Conservation (phyloP, 2,113 vertebrate genomes). For the Sapajus apella region DNA sequence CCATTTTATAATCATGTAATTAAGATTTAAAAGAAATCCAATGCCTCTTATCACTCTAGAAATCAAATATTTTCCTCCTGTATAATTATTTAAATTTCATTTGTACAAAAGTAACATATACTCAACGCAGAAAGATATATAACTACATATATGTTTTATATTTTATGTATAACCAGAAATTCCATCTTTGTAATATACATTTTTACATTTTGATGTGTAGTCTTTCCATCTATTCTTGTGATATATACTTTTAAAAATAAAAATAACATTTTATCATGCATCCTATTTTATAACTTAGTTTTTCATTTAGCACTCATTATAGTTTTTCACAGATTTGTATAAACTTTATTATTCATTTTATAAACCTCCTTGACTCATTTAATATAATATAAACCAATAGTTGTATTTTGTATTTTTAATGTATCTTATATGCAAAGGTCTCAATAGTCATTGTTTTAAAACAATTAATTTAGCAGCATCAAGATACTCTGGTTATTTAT, state of each 20-base stretch:
- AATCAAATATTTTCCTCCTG: neutral
- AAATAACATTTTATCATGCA: neutral
- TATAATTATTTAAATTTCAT: neutral
- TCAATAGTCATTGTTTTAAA: neutral
- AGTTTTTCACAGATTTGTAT: neutral
- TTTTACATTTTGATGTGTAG: neutral
- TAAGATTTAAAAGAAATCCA: neutral
- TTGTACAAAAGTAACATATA: slow-evolving; percentile 10
- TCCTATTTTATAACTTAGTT: neutral
- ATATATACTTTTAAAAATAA: neutral
- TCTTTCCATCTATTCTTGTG: slow-evolving; percentile 19
- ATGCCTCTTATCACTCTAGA: neutral
- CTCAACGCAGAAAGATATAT: neutral
- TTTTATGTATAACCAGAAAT: neutral
- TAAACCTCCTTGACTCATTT: neutral
- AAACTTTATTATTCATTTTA: neutral
- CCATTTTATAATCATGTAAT: neutral
- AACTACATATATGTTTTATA: neutral
- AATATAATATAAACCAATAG: neutral
- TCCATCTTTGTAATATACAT: neutral
- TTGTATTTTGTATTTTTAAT: neutral
- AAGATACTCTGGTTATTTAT: neutral
- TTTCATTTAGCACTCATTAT: neutral
- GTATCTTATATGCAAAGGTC: neutral
- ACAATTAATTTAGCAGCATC: neutral